Percentiles rank a stretch among this genome's conserved stretches.
phyloP scores from a whole-genome alignment of 2,113 vertebrate species.

The Neofelis nebulosa region DNA sequence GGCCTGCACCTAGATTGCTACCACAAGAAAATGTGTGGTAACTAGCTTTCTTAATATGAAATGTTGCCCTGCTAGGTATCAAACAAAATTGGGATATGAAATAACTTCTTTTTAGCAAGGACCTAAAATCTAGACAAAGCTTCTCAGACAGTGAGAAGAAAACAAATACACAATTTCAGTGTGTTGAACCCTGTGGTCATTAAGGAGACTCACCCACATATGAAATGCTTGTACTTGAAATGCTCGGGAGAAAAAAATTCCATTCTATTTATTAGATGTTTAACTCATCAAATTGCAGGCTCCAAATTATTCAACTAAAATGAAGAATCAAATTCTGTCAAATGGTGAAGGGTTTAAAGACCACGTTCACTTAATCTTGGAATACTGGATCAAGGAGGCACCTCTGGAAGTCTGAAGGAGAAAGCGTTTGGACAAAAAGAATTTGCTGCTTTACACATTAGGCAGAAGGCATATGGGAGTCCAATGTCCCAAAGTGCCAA shows the following conservation, averaged over 20 bases:
- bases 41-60: not conserved
- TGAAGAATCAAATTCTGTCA: not conserved
- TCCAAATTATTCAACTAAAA: not conserved
- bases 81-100: not conserved
- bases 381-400: not conserved
- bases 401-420: not conserved
- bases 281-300: not conserved
- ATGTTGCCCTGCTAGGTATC: not conserved
- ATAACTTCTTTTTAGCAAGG: not conserved
- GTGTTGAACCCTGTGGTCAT: not conserved
- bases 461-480: not conserved
- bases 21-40: accelerated
- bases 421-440: not conserved
- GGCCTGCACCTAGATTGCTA: not conserved
- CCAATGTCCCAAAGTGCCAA: not conserved
- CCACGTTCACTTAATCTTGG: not conserved
- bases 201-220: not conserved
- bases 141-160: not conserved
- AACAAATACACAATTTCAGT: not conserved
- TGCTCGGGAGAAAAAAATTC: not conserved
- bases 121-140: not conserved
- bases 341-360: not conserved
- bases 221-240: not conserved
- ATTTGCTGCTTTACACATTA: not conserved
- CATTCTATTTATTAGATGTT: not conserved